phyloP scores from a whole-genome alignment of 2,797 vertebrate species.

The Chelon labrosus region DNA sequence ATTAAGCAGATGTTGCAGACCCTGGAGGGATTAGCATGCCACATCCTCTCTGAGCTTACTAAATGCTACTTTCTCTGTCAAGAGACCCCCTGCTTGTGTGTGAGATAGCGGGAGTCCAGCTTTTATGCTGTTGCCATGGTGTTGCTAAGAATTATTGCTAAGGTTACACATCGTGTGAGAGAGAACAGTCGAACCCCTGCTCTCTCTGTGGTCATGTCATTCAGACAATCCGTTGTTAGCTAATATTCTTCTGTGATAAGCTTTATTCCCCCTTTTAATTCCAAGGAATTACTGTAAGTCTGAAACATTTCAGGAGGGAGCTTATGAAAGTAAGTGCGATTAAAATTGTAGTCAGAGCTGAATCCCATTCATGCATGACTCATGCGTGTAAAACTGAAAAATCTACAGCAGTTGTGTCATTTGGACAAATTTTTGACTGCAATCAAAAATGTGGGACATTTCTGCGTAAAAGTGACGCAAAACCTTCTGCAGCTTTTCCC shows the following conservation, averaged over 20 bases:
- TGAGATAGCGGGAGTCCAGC: conserved; percentile 35
- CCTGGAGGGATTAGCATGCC: conserved; percentile 64
- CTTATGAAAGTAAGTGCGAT: not conserved
- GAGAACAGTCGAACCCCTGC: not conserved
- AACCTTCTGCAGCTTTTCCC: too few species aligned
- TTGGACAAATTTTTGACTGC: conserved; percentile 6
- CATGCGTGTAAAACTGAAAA: conserved; percentile 2
- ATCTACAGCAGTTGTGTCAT: conserved; percentile 11
- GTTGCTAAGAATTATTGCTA: conserved; percentile 46
- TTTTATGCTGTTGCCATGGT: conserved; percentile 56
- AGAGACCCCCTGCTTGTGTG: conserved; percentile 48
- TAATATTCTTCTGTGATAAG: not conserved
- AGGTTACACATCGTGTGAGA: conserved; percentile 34
- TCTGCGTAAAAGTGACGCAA: too few species aligned
- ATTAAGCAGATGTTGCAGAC: conserved; percentile 76
- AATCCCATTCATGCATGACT: not conserved
- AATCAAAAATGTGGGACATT: not conserved
- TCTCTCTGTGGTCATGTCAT: conserved; percentile 24
- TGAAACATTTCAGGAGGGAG: conserved; percentile 2
- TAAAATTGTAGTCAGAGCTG: not conserved
- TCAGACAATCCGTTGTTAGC: not conserved
- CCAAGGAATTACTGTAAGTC: not conserved
- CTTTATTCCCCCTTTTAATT: conserved; percentile 9
- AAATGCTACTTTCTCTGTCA: conserved; percentile 65
- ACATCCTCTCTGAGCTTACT: conserved; percentile 67